Conservation (phyloP, 30 jellyfish, hydroid and myxozoan genomes). For the Cassiopea andromeda region DNA sequence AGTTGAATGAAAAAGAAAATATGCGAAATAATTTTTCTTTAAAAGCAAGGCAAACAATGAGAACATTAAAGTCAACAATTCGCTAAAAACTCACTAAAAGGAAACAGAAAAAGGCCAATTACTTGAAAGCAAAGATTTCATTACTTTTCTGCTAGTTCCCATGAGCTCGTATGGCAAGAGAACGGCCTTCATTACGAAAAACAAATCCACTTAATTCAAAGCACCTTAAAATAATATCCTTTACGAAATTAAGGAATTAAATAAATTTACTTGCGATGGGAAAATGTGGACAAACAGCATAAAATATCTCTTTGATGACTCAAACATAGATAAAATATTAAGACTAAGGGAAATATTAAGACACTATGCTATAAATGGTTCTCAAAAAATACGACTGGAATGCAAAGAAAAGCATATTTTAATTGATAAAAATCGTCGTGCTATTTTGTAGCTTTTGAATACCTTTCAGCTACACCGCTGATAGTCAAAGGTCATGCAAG, state of each 20-base stretch:
- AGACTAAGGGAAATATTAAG: not conserved
- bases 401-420: too few species aligned
- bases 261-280: not conserved
- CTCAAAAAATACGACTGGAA: too few species aligned
- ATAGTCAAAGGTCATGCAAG: too few species aligned
- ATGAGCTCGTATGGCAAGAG: not conserved
- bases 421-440: too few species aligned
- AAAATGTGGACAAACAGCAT: not conserved
- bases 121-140: not conserved
- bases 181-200: not conserved
- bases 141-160: not conserved
- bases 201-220: not conserved
- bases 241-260: not conserved
- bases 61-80: not conserved
- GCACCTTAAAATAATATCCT: not conserved
- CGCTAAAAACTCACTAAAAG: not conserved
- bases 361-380: not conserved
- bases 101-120: not conserved
- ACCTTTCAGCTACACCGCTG: too few species aligned
- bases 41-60: not conserved
- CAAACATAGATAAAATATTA: too few species aligned
- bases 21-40: not conserved
- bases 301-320: not conserved
- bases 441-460: too few species aligned
- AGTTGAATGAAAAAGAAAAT: not conserved